phyloP scores from a whole-genome alignment of 1,140 invertebrate species.

The Pseudomyrmex sp. region DNA sequence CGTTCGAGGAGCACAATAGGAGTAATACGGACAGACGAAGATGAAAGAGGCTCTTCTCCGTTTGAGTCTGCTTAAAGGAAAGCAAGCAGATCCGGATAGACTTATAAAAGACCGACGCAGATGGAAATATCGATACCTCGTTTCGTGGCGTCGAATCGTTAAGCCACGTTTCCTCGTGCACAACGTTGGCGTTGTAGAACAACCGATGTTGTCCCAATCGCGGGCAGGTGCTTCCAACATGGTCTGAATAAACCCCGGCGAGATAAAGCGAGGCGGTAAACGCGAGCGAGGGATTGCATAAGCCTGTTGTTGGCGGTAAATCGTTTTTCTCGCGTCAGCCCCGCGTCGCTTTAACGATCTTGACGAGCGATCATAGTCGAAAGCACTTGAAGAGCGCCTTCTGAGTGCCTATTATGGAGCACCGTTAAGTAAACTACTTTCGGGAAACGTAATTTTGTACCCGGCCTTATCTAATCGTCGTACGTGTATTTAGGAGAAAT shows the following conservation, averaged over 20 bases:
- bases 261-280: conserved; percentile 45
- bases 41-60: conserved; percentile 39
- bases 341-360: conserved; percentile 40
- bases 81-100: conserved; percentile 48
- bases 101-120: conserved; percentile 53
- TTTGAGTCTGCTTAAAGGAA: conserved; percentile 44
- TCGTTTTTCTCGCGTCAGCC: conserved; percentile 30
- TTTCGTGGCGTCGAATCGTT: conserved; percentile 34
- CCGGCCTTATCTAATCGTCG: conserved; percentile 35
- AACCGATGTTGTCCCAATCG: conserved; percentile 23
- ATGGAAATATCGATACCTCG: conserved; percentile 35
- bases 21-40: conserved; percentile 61
- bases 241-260: conserved; percentile 44
- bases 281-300: conserved; percentile 36
- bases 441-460: conserved; percentile 23
- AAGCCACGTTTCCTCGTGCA: conserved; percentile 18
- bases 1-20: conserved; percentile 62
- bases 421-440: conserved; percentile 15
- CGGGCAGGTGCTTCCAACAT: conserved; percentile 42
- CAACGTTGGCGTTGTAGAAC: conserved; percentile 5
- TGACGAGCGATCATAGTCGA: conserved; percentile 42
- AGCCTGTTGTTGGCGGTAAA: conserved; percentile 42
- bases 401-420: conserved; percentile 6
- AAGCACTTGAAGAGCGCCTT: conserved; percentile 13
- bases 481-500: conserved; percentile 9